A percentile compares a stretch with the other conserved stretches of the same genome.
These are phyloP conservation scores for Manduca sexta DNA, from an alignment of 1,140 invertebrate species.

Conservation along the genomic window DNA sequence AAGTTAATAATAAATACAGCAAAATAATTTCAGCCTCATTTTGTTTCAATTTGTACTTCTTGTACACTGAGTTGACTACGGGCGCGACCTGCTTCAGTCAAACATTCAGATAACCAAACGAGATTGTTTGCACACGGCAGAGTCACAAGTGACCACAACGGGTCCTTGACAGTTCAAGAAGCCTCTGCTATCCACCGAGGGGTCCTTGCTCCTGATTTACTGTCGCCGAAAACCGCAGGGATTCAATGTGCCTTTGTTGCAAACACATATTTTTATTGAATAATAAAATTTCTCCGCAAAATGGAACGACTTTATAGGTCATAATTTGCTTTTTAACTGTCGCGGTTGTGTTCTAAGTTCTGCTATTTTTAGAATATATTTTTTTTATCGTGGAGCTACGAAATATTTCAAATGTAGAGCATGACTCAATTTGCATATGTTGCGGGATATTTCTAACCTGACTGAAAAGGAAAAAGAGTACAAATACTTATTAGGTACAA, in stretches of 20 bases:
- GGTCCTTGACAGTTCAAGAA: slow-evolving; percentile 67
- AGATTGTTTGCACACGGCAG: slow-evolving; percentile 38
- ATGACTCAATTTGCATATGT: too few relatives aligned
- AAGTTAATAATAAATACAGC: too few relatives aligned
- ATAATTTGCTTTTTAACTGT: slow-evolving; percentile 56
- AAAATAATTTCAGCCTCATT: too few relatives aligned
- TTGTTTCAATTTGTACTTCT: too few relatives aligned
- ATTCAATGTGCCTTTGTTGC: slow-evolving; percentile 68
- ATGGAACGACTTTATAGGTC: slow-evolving; percentile 67
- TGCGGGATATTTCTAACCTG: too few relatives aligned
- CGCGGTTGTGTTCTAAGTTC: slow-evolving; percentile 14
- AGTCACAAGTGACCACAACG: slow-evolving; percentile 51
- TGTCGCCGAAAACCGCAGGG: slow-evolving; percentile 61
- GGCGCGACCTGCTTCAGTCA: too few relatives aligned
- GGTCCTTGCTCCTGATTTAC: slow-evolving; percentile 69
- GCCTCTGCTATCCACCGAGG: slow-evolving; percentile 37
- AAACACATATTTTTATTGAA: slow-evolving; percentile 61
- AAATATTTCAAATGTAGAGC: too few relatives aligned
- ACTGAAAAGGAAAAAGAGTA: too few relatives aligned
- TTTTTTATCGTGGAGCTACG: too few relatives aligned
- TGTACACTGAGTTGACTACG: too few relatives aligned
- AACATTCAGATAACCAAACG: neutral
- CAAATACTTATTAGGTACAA: too few relatives aligned
- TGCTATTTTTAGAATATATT: neutral
- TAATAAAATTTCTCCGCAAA: slow-evolving; percentile 68